Evolutionary conservation across 2,113 vertebrate genomes (phyloP).

Genomic region (Tragulus kanchil): DNA sequence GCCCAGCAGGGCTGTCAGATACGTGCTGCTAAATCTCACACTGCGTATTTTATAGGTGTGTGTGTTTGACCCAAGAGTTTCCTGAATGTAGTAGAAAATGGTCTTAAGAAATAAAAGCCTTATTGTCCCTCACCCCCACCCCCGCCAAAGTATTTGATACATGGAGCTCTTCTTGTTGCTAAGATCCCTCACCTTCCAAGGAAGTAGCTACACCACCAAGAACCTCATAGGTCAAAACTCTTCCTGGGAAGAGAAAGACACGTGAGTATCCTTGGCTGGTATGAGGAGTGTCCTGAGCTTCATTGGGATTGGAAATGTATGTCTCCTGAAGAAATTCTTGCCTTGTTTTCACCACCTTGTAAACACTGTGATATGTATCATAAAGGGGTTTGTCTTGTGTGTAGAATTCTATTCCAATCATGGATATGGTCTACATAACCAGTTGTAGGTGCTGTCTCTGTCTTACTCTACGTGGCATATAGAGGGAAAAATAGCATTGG

Average conservation of each 20-base stretch:
- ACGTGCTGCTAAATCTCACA: neutral
- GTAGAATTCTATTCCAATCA: neutral
- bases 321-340: neutral
- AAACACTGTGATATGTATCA: neutral
- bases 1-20: neutral
- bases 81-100: neutral
- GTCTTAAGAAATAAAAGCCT: neutral
- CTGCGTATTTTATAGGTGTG: neutral
- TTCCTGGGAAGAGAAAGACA: neutral
- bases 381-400: neutral
- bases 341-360: neutral
- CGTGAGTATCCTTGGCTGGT: neutral
- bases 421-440: fast-evolving
- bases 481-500: fast-evolving
- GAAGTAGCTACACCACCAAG: neutral
- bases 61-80: neutral
- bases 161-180: neutral
- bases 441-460: fast-evolving
- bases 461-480: fast-evolving
- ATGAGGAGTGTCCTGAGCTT: neutral
- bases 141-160: neutral
- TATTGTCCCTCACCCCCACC: neutral
- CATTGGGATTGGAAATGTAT: neutral
- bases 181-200: neutral
- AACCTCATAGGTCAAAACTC: neutral